Evolutionary conservation across 2,113 vertebrate genomes (phyloP), one percentile per base, ranked within the genome.

Genomic region (Mobula hypostoma): DNA sequence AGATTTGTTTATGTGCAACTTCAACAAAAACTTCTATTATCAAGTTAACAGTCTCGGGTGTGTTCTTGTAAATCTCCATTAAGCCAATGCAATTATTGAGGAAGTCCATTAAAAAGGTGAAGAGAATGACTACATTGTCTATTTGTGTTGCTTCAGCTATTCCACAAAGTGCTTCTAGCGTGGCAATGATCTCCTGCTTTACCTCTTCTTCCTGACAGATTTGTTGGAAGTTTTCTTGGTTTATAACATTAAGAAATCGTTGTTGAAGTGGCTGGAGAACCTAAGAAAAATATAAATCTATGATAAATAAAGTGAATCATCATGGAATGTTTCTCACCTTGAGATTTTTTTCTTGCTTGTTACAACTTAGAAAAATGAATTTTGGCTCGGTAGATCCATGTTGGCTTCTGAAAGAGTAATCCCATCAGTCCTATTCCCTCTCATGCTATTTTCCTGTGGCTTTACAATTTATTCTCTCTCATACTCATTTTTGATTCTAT

Each of bases 1-100:
- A 99, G 96, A 99, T 99, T 96, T 99, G 99, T 95, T 99, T 99
- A 97, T 99, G 99, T 95, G 99, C 99, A 96, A 99, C 99, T 97
- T 99, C 99, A 95, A 99, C 99, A 96, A 99, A 99, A 94, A 99
- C 98, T 97, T 99, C 99, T 82, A 99, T 99, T 94, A 99, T 99
- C 95, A 99, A 98, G 96, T 99, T 99, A 96, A 99, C 98, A 32
- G 98, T 99, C 96, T 99, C 99, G 5, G 99, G 99, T 2, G 98
- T 99, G 96, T 98, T 99, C 96, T 98, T 98, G 96, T 99, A 99
- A 83, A 99, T 98, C 97, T 99, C 98, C 98, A 99, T 99, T 95
- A 99, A 97, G 94, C 98, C 98, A 94, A 99, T 99, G 96, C 99
- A 99, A 96, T 98, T 99, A 96, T 98, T 99, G 96, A 99, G 97